phyloP scores from a whole-genome alignment of 2,113 vertebrate species.

The Trematocara marginatum region DNA sequence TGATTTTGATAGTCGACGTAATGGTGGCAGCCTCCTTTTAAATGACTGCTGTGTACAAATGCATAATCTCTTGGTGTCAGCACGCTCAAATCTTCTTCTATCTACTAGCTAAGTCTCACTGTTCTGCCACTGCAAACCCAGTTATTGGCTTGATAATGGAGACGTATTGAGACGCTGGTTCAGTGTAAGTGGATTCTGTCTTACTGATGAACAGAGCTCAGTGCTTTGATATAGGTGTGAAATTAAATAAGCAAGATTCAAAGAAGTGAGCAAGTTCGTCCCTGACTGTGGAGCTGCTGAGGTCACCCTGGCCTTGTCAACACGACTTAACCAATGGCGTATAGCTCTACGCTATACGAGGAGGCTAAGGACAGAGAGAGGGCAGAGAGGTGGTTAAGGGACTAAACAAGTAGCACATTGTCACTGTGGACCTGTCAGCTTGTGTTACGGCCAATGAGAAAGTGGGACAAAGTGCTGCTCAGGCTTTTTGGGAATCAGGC shows the following conservation, averaged over 20 bases:
- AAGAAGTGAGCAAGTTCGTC: not conserved
- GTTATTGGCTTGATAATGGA: conserved; percentile 4
- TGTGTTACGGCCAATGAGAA: conserved; percentile 1
- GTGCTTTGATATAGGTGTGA: not conserved
- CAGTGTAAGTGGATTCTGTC: not conserved
- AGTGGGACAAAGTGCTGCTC: conserved; percentile 38
- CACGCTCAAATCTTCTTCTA: not conserved
- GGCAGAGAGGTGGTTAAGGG: conserved; percentile 10
- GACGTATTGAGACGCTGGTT: not conserved
- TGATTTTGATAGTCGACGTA: fast-evolving
- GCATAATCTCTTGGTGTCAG: not conserved
- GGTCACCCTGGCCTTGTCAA: not conserved
- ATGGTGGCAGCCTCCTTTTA: not conserved
- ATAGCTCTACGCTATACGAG: not conserved
- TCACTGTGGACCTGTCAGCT: conserved; percentile 45
- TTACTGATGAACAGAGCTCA: conserved; percentile 10
- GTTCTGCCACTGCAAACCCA: not conserved
- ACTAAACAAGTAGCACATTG: conserved; percentile 34
- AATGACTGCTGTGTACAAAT: not conserved
- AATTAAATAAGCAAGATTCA: not conserved
- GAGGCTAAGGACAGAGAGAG: not conserved
- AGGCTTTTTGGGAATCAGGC: not conserved
- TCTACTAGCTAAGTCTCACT: not conserved
- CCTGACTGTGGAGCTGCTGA: not conserved
- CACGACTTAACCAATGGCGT: not conserved